A percentile compares a stretch with the other conserved stretches of the same genome.
Conservation (phyloP, 1,140 invertebrate species). For the Drosophila miranda region DNA sequence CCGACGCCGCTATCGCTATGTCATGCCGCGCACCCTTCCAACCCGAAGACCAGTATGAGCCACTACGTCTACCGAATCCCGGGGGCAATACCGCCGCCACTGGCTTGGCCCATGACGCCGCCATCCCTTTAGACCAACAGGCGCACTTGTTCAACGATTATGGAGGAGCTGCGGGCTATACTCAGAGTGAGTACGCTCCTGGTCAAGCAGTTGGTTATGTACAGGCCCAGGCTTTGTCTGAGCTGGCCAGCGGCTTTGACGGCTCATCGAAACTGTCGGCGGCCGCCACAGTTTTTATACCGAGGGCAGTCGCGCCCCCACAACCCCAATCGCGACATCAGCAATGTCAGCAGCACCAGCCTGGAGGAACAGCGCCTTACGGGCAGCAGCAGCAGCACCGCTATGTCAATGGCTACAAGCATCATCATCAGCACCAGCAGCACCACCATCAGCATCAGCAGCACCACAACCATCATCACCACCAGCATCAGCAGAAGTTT, state of each 20-base stretch:
- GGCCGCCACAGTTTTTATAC: constrained; percentile 49
- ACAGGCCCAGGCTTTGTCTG: constrained; percentile 18
- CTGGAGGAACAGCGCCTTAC: constrained; percentile 34
- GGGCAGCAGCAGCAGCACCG: constrained; percentile 22
- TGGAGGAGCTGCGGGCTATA: constrained; percentile 20
- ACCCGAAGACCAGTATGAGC: constrained; percentile 66
- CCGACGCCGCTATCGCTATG: constrained; percentile 63
- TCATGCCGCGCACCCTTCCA: constrained; percentile 68
- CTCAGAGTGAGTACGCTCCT: background rate
- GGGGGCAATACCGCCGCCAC: constrained; percentile 25
- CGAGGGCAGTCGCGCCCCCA: constrained; percentile 41
- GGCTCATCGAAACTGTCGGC: constrained; percentile 53
- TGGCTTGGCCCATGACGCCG: constrained; percentile 7
- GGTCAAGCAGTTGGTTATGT: background rate
- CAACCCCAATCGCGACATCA: constrained; percentile 41
- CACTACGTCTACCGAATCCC: constrained; percentile 56
- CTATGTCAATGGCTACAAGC: constrained; percentile 50
- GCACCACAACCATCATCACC: constrained; percentile 59
- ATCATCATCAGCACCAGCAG: constrained; percentile 63
- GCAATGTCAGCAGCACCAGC: constrained; percentile 56
- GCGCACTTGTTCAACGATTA: constrained; percentile 56
- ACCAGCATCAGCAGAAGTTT: constrained; percentile 60
- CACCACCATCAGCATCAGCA: constrained; percentile 61
- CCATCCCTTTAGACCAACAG: constrained; percentile 45
- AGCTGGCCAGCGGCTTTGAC: constrained; percentile 26